Evolutionary conservation across 2,888 invertebrate species (phyloP), one percentile per base, ranked within the genome.

Genomic region (Drosophila affinis): DNA sequence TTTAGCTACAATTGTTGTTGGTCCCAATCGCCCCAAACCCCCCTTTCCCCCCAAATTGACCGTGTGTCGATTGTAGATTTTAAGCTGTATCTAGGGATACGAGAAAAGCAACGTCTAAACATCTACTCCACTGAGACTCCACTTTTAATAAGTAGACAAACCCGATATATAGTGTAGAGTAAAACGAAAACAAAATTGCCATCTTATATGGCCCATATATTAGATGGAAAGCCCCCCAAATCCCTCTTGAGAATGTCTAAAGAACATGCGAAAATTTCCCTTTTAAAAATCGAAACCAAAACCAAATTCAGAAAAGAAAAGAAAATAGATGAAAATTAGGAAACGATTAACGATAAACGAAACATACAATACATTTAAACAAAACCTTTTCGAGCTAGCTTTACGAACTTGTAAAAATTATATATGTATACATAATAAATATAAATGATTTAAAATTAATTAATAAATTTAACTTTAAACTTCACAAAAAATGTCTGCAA

Each of bases 321-420:
- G 21, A 24, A 24, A 18, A 46, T 72, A 56, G 48, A 63, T 44
- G 17, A 63, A 62, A 45, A 44, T 72, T 51, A 58, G 63, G 49
- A 72, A 57, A 71, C 55, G 34, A 57, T 17, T 12, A 64, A 45
- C 53, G 34, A 57, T 17, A n/a, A 64, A 45, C 53, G 52, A 59
- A 45, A 32, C 24, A 29, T 54, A 51, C 27, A 54, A 75, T 52
- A 72, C 53, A 17, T 56, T 27, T 7, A 52, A 17, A 79, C 74
- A 46, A 53, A 58, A 74, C 45, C 49, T 74, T 80, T 83, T 88
- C 69, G 85, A 78, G 81, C 54, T 85, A 87, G 84, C 76, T 81
- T 87, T 85, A 85, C 77, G 86, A 78, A 85, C 76, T 81, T 89
- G 89, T 85, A 85, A 87, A 87, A 87, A 89, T 74, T 71, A 87